Evolutionary conservation across 2,113 vertebrate genomes (phyloP).

Genomic region (Notiomystis cincta): DNA sequence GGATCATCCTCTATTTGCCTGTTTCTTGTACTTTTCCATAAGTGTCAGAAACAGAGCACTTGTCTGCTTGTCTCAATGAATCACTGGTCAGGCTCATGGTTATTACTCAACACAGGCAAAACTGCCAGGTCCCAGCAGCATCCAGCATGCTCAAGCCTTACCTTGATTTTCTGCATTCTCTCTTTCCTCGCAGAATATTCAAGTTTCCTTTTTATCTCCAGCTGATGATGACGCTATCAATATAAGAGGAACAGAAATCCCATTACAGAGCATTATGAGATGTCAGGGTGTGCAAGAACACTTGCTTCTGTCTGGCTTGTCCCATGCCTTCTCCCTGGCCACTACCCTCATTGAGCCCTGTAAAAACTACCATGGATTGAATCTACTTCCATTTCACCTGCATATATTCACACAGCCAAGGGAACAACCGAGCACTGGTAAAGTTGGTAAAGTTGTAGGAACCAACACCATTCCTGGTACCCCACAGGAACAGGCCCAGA

Average conservation of each 20-base stretch:
- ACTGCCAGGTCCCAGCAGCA: background rate
- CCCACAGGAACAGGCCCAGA: rapidly evolving
- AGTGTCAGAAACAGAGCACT: background rate
- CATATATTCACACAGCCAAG: background rate
- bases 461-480: background rate
- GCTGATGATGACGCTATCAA: conserved; percentile 78
- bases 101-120: background rate
- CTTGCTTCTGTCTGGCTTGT: background rate
- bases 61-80: background rate
- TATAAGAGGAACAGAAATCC: background rate
- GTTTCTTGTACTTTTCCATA: background rate
- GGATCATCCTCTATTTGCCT: background rate
- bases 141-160: conserved; percentile 25
- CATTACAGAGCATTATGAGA: background rate
- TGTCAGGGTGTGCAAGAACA: background rate
- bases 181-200: conserved; percentile 77
- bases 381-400: background rate
- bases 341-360: background rate
- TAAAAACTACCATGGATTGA: background rate
- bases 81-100: background rate
- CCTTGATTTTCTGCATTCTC: conserved; percentile 79
- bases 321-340: background rate
- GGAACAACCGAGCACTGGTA: background rate
- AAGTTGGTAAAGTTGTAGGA: background rate
- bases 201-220: conserved; percentile 78